Percentiles rank a stretch among this genome's conserved stretches.
These are phyloP conservation scores for silkworm (Bombyx mori) DNA, from an alignment of 1,140 invertebrate genomes.

Conservation along the genomic window ASM3026992v2 NC_085125.1:9566001-9566500, in stretches of 20 bases:
- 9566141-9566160: constrained; percentile 18
- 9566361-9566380: no score
- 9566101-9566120: constrained; percentile 9
- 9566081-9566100: constrained; percentile 6
- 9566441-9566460: constrained; percentile 14
- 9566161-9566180: constrained; percentile 3
- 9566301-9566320: constrained; percentile 19
- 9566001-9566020: no score
- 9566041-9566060: neutral
- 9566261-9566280: no score
- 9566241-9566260: no score
- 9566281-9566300: neutral
- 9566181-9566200: no score
- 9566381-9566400: no score
- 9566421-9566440: constrained; percentile 1
- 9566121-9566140: constrained; percentile 18
- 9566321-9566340: constrained; percentile 7
- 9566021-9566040: no score
- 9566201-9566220: no score
- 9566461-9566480: constrained; percentile 9
- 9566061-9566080: constrained; percentile 9
- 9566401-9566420: neutral
- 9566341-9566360: no score
- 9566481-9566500: no score
- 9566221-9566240: no score